Conservation (phyloP, 1,140 invertebrate species). For the Hirudo medicinalis region DNA sequence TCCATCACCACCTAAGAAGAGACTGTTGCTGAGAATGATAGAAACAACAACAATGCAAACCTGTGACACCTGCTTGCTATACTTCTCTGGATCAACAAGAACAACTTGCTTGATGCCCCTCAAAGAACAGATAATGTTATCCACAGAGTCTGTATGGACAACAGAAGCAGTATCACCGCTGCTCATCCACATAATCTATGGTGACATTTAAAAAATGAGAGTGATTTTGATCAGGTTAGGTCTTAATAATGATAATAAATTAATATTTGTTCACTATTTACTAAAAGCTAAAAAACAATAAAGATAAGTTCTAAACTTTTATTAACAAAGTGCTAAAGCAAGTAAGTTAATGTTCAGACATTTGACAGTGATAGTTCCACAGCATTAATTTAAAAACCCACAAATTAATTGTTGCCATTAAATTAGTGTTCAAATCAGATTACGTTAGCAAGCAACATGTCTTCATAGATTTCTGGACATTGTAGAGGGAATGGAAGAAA, state of each 20-base stretch:
- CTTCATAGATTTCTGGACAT: slow-evolving; percentile 32
- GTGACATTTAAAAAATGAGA: neutral
- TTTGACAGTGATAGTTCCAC: neutral
- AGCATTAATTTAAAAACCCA: slow-evolving; percentile 3
- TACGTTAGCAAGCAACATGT: slow-evolving; percentile 29
- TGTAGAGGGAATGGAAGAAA: slow-evolving; percentile 30
- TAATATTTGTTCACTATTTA: neutral
- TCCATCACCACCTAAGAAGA: slow-evolving; percentile 31
- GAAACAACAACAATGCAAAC: neutral
- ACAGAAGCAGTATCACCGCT: slow-evolving; percentile 40
- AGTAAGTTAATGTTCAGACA: neutral
- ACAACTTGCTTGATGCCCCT: slow-evolving; percentile 36
- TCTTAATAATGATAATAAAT: too few species aligned
- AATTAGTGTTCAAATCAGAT: slow-evolving; percentile 16
- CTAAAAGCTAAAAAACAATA: neutral
- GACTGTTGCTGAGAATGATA: neutral
- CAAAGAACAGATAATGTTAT: slow-evolving; percentile 39
- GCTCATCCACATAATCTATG: slow-evolving; percentile 37
- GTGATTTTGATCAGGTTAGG: neutral
- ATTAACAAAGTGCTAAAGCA: neutral
- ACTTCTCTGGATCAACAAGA: slow-evolving; percentile 33
- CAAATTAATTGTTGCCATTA: too few species aligned
- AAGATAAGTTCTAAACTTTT: neutral
- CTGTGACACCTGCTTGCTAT: slow-evolving; percentile 30
- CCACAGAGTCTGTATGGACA: slow-evolving; percentile 37